Evolutionary conservation across 2,888 invertebrate genomes (phyloP).

Genomic region (Acheta domesticus): DNA sequence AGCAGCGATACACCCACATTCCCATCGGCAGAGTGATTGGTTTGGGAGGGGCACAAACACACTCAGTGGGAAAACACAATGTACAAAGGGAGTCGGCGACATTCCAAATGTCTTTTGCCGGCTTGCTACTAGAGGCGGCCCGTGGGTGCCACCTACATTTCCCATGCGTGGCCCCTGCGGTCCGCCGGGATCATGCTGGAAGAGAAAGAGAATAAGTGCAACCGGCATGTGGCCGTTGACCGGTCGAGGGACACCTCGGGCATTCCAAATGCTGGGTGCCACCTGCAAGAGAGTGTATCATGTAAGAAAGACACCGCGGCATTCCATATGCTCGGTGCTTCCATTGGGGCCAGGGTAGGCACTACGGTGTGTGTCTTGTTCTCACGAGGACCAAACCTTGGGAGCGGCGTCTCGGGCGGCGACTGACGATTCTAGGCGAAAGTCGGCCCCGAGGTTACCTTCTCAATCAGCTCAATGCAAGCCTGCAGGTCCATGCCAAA

Average conservation of each 20-base stretch:
- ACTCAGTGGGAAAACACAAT: too few species aligned
- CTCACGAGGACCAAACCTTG: background rate
- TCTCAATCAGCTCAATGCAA: slow-evolving; percentile 77
- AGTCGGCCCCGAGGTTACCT: slow-evolving; percentile 50
- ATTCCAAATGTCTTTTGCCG: slow-evolving; percentile 11
- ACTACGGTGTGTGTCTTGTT: too few species aligned
- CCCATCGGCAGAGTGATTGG: too few species aligned
- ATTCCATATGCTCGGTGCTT: too few species aligned
- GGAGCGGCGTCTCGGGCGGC: background rate
- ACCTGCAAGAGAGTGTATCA: background rate
- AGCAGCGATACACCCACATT: too few species aligned
- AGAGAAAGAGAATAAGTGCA: background rate
- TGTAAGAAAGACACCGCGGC: background rate
- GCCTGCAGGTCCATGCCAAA: slow-evolving; percentile 88
- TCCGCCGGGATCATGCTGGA: too few species aligned
- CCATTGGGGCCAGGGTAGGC: too few species aligned
- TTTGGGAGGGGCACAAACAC: too few species aligned
- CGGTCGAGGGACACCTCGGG: background rate
- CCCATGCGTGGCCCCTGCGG: background rate
- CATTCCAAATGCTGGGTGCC: slow-evolving; percentile 18
- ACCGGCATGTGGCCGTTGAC: background rate
- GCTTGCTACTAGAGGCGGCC: background rate
- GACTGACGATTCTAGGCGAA: background rate
- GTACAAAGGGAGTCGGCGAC: background rate
- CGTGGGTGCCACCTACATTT: background rate